Evolutionary conservation across 2,888 invertebrate species (phyloP).

Genomic region (Drosophila tripunctata): DNA sequence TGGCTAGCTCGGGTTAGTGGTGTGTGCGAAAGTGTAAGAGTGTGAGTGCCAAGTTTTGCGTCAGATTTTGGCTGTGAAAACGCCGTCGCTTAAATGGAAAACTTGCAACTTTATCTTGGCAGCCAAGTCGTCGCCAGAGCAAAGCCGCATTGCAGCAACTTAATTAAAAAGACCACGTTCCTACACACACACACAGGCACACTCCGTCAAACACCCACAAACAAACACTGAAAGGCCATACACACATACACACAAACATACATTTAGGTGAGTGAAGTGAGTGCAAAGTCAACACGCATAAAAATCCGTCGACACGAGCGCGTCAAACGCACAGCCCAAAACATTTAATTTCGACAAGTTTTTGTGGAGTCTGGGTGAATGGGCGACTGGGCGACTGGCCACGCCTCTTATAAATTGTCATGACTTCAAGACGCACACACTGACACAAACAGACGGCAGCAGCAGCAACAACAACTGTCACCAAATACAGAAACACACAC

Average conservation of each 20-base stretch:
- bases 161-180: conserved; percentile 62
- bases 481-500: conserved; percentile 4
- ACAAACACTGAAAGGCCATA: background rate
- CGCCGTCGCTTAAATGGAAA: conserved; percentile 37
- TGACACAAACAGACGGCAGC: conserved; percentile 43
- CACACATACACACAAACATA: conserved; percentile 5
- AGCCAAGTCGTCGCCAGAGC: conserved; percentile 50
- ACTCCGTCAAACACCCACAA: conserved; percentile 7
- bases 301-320: conserved; percentile 61
- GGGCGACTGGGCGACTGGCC: conserved; percentile 35
- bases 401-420: conserved; percentile 64
- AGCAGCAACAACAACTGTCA: conserved; percentile 17
- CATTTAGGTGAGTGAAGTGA: conserved; percentile 26
- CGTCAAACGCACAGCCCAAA: conserved; percentile 50
- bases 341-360: conserved; percentile 33
- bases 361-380: background rate
- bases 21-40: conserved; percentile 8
- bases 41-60: conserved; percentile 54
- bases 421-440: conserved; percentile 47
- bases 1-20: conserved; percentile 4
- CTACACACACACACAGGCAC: background rate
- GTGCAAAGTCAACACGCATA: conserved; percentile 64
- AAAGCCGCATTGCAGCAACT: conserved; percentile 59
- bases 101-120: conserved; percentile 61
- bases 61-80: conserved; percentile 49